A percentile compares a stretch with the other conserved stretches of the same genome.
Evolutionary conservation across 2,113 vertebrate genomes (phyloP).

Genomic region (Lepus timidus): DNA sequence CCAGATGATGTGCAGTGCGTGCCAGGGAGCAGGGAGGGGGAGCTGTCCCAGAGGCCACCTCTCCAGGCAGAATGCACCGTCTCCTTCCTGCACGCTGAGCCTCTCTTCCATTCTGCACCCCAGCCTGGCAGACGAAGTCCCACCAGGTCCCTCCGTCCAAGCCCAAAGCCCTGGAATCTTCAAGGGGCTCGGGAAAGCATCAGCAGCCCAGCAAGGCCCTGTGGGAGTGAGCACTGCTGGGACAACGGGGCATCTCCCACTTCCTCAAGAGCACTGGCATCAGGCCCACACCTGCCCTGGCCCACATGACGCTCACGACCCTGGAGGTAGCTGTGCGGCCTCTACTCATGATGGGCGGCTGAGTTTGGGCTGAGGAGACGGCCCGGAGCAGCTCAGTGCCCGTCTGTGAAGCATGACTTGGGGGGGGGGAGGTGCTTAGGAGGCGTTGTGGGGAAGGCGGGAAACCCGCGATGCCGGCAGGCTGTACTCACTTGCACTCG

Average conservation of each 20-base stretch:
- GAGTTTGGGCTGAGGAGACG: background rate
- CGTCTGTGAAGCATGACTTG: background rate
- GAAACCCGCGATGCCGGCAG: background rate
- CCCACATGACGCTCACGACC: background rate
- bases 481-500: slow-evolving; percentile 92
- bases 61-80: background rate
- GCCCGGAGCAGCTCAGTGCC: background rate
- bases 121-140: background rate
- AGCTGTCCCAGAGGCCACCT: background rate
- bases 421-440: background rate
- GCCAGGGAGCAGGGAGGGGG: background rate
- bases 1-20: background rate
- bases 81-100: background rate
- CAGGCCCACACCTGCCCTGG: too few relatives aligned
- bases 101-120: background rate
- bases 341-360: background rate
- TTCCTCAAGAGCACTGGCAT: background rate
- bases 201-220: background rate
- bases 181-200: background rate
- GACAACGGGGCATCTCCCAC: too few relatives aligned
- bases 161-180: background rate
- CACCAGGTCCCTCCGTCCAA: background rate
- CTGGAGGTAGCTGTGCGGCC: background rate
- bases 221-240: background rate
- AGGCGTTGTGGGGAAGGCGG: background rate